These are phyloP conservation scores for Stegodyphus dumicola DNA, from an alignment of 1,140 invertebrate genomes.

Conservation along the genomic window DNA sequence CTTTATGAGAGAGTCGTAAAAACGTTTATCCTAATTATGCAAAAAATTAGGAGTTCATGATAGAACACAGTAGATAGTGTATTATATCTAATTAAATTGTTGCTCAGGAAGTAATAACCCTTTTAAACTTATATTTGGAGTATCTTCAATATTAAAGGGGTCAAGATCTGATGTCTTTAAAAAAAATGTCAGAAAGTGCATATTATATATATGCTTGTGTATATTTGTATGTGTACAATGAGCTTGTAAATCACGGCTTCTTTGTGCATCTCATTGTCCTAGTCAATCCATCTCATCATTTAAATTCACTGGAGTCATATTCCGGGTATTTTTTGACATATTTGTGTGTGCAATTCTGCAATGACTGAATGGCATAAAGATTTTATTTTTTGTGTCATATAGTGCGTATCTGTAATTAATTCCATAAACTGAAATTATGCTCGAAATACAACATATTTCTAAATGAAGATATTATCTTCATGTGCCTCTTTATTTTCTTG, in stretches of 20 bases:
- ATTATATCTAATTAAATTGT: too few species aligned
- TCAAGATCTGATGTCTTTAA: not conserved
- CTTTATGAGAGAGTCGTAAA: too few species aligned
- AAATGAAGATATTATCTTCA: slow-evolving; percentile 22
- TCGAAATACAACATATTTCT: slow-evolving; percentile 9
- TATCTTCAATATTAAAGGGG: too few species aligned
- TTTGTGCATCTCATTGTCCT: slow-evolving; percentile 61
- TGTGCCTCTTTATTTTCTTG: slow-evolving; percentile 14
- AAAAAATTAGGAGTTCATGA: too few species aligned
- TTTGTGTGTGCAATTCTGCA: not conserved
- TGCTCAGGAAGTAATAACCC: too few species aligned
- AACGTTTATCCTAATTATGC: too few species aligned
- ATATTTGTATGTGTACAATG: slow-evolving; percentile 51
- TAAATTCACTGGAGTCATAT: not conserved
- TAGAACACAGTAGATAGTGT: too few species aligned
- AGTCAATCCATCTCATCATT: slow-evolving; percentile 56
- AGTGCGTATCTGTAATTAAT: slow-evolving; percentile 20
- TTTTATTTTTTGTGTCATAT: slow-evolving; percentile 19
- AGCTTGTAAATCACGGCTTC: slow-evolving; percentile 49
- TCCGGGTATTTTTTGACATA: slow-evolving; percentile 20
- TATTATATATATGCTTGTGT: slow-evolving; percentile 40
- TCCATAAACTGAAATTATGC: too few species aligned
- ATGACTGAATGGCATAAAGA: not conserved
- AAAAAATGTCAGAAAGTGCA: not conserved
- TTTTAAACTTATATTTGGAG: too few species aligned